Percentiles rank a stretch among this genome's conserved stretches.
Evolutionary conservation across 2,888 invertebrate genomes (phyloP).

Genomic region (Troides helena): DNA sequence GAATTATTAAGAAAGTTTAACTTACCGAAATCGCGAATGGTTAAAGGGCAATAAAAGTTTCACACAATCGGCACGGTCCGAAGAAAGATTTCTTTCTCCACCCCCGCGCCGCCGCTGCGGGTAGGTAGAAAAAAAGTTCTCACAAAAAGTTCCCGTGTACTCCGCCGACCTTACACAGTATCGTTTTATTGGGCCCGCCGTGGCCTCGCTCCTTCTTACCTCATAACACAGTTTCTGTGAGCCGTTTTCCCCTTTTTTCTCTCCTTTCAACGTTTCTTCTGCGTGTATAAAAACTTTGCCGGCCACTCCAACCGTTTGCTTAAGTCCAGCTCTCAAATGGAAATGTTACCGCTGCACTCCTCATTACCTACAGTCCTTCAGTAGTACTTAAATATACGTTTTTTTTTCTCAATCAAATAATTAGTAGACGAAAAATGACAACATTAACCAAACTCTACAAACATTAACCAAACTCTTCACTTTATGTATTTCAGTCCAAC

Average conservation of each 20-base stretch:
- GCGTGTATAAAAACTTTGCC: constrained; percentile 56
- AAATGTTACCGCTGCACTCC: not conserved
- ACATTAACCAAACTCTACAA: no score
- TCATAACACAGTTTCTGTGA: constrained; percentile 75
- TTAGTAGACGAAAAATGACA: not conserved
- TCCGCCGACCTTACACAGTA: constrained; percentile 67
- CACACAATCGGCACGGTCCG: constrained; percentile 32
- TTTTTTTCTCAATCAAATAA: no score
- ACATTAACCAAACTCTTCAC: not conserved
- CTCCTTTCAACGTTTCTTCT: constrained; percentile 43
- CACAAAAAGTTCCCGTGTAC: constrained; percentile 55
- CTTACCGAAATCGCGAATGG: no score
- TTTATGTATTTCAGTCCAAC: not conserved
- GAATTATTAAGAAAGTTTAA: no score
- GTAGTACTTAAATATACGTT: not conserved
- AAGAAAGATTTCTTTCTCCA: constrained; percentile 45
- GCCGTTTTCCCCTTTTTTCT: constrained; percentile 46
- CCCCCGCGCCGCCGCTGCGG: constrained; percentile 43
- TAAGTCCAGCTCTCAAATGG: not conserved
- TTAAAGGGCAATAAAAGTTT: constrained; percentile 11
- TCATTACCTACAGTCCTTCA: not conserved
- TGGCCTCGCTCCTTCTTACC: constrained; percentile 74
- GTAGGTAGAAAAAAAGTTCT: constrained; percentile 42
- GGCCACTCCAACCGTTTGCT: constrained; percentile 1
- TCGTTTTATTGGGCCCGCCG: constrained; percentile 74